Percentiles rank a stretch among this genome's conserved stretches.
phyloP scores from a whole-genome alignment of 2,888 invertebrate genomes.

The Antitype chi region DNA sequence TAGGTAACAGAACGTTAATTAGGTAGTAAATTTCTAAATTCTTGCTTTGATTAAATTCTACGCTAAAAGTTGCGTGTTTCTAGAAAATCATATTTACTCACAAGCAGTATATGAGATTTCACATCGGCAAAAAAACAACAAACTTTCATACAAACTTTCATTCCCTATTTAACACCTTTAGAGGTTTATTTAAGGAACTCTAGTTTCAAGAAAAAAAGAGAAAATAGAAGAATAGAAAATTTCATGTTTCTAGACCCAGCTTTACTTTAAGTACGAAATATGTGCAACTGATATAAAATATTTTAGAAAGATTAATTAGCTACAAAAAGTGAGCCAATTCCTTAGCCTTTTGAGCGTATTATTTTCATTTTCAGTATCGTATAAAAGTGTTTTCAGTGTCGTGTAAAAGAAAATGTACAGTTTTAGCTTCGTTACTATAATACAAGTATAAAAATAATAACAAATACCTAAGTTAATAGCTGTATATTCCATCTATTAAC shows the following conservation, averaged over 20 bases:
- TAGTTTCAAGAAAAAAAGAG: too few relatives aligned
- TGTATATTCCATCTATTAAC: too few relatives aligned
- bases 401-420: too few relatives aligned
- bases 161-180: not conserved
- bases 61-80: not conserved
- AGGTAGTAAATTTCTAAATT: not conserved
- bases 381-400: too few relatives aligned
- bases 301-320: not conserved
- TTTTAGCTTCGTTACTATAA: too few relatives aligned
- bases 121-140: not conserved
- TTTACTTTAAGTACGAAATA: not conserved
- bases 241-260: not conserved
- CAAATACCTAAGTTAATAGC: too few relatives aligned
- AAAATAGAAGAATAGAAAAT: too few relatives aligned
- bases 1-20: not conserved
- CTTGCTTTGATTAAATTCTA: not conserved
- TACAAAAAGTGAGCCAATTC: not conserved
- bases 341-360: not conserved
- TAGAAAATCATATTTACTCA: not conserved
- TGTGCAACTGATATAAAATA: not conserved
- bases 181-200: not conserved
- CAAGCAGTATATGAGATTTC: too few relatives aligned
- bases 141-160: not conserved
- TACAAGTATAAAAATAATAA: too few relatives aligned
- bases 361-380: not conserved